Evolutionary conservation across 1,140 invertebrate genomes (phyloP).

Genomic region (Popillia japonica): DNA sequence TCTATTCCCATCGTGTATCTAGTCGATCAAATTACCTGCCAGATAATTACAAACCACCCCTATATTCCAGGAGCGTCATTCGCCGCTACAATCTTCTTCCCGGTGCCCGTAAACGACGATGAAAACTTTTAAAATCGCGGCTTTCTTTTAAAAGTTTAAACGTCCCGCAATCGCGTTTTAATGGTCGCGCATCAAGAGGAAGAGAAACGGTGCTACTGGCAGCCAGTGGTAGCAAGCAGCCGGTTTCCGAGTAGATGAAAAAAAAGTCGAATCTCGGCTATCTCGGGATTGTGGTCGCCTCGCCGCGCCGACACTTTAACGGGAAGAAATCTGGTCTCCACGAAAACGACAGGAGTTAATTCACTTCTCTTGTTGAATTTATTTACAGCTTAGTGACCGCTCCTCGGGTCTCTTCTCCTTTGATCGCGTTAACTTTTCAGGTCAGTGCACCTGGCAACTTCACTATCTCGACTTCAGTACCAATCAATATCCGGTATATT

Average conservation of each 20-base stretch:
- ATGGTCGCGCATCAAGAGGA: constrained; percentile 33
- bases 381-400: constrained; percentile 49
- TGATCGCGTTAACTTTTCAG: constrained; percentile 33
- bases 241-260: background rate
- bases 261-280: constrained; percentile 20
- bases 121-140: constrained; percentile 47
- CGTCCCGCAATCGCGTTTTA: constrained; percentile 44
- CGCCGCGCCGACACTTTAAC: constrained; percentile 1
- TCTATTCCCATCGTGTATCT: background rate
- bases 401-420: constrained; percentile 39
- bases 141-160: constrained; percentile 49
- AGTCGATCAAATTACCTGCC: constrained; percentile 13
- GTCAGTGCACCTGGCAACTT: constrained; percentile 28
- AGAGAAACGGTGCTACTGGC: constrained; percentile 4
- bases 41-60: constrained; percentile 12
- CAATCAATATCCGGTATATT: constrained; percentile 13
- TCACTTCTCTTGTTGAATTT: constrained; percentile 52
- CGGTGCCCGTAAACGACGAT: constrained; percentile 6
- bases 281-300: constrained; percentile 21
- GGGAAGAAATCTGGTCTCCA: constrained; percentile 11
- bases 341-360: constrained; percentile 43
- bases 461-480: background rate
- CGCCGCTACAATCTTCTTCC: constrained; percentile 39
- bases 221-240: background rate
- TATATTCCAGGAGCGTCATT: constrained; percentile 42